These are phyloP conservation scores for Pantherophis guttatus DNA, from an alignment of 2,113 vertebrate species.

Conservation along the genomic window DNA sequence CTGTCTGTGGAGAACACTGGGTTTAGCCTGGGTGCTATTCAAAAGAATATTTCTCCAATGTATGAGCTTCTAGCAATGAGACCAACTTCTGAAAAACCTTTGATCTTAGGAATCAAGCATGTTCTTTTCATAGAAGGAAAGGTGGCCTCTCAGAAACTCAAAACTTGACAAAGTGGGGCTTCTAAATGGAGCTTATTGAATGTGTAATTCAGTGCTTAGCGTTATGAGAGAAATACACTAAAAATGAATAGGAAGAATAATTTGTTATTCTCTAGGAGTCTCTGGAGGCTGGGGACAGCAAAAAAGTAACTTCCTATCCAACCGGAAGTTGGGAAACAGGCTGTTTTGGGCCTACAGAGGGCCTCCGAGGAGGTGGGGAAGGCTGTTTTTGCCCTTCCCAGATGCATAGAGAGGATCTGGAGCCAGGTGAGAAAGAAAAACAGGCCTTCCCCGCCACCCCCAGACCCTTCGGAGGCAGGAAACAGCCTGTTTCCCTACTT, in stretches of 20 bases:
- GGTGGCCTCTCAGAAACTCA: background rate
- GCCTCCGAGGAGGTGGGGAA: no score
- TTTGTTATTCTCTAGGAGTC: background rate
- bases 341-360: no score
- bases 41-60: background rate
- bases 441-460: no score
- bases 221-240: background rate
- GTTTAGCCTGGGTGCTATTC: background rate
- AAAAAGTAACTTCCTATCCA: no score
- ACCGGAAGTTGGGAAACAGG: no score
- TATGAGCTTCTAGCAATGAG: background rate
- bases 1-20: background rate
- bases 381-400: no score
- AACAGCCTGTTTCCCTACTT: no score
- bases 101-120: background rate
- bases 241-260: background rate
- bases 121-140: background rate
- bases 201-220: background rate
- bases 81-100: background rate
- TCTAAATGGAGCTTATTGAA: background rate
- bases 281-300: no score
- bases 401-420: no score
- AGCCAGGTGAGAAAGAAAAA: no score
- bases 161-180: background rate
- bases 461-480: no score